Evolutionary conservation across 2,113 vertebrate genomes (phyloP).

Genomic region (Mystacornis crossleyi): DNA sequence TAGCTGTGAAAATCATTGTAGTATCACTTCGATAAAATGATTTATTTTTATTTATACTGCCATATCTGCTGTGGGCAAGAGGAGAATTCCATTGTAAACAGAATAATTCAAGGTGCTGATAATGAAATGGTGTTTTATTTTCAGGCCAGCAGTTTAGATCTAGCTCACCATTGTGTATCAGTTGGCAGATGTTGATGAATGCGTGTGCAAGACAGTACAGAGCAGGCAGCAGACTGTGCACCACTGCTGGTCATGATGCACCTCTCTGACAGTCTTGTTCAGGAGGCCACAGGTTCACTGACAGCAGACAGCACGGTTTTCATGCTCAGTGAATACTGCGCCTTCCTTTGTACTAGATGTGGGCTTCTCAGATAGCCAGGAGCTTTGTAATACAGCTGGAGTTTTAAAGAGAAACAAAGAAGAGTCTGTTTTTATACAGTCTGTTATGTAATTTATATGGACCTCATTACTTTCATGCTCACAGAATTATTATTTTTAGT

Average conservation of each 20-base stretch:
- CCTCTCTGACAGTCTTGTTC: neutral
- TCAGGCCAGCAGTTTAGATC: neutral
- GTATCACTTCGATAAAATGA: fast-evolving
- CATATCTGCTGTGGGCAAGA: neutral
- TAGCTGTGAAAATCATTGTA: neutral
- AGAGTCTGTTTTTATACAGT: neutral
- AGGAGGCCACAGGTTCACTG: neutral
- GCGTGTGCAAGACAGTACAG: neutral
- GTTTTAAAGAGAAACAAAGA: neutral
- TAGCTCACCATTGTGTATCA: fast-evolving
- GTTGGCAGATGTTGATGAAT: neutral
- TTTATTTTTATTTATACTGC: neutral
- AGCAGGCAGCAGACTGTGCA: neutral
- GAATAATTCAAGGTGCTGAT: neutral
- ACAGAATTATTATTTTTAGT: neutral
- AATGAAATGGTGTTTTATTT: neutral
- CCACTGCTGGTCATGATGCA: neutral
- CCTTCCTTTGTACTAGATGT: neutral
- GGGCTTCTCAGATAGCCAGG: neutral
- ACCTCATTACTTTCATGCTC: neutral
- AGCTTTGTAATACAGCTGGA: neutral
- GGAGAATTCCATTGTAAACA: neutral
- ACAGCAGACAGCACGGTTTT: neutral
- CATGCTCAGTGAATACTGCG: neutral
- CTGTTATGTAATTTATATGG: neutral